A percentile compares a stretch with the other conserved stretches of the same genome.
phyloP scores from a whole-genome alignment of 2,797 vertebrate genomes.

The Tachyglossus aculeatus region DNA sequence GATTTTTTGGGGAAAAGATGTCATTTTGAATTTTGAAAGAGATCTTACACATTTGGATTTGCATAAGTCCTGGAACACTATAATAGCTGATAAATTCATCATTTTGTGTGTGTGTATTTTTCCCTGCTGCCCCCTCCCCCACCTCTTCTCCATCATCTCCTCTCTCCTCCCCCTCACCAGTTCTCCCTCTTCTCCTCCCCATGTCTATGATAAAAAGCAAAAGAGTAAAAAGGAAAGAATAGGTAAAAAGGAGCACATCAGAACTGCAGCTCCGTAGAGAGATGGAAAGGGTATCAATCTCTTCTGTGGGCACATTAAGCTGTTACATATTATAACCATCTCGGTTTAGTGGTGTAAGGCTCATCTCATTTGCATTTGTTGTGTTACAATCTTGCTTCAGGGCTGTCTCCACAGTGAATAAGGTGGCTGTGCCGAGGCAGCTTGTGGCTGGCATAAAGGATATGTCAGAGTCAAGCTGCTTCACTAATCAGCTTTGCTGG shows the following conservation, averaged over 20 bases:
- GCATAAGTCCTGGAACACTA: background rate
- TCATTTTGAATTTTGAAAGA: slow-evolving; percentile 1
- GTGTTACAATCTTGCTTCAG: slow-evolving; percentile 80
- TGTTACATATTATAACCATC: slow-evolving; percentile 79
- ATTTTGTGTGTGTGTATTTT: no score
- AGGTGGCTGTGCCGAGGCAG: slow-evolving; percentile 76
- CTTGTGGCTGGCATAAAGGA: slow-evolving; percentile 80
- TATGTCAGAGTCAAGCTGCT: slow-evolving; percentile 83
- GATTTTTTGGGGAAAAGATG: slow-evolving; percentile 26
- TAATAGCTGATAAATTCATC: background rate
- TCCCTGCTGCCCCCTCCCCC: no score
- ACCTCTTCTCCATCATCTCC: no score
- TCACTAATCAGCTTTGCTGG: slow-evolving; percentile 79
- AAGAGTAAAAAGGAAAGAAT: slow-evolving; percentile 54
- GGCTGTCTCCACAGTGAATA: slow-evolving; percentile 83
- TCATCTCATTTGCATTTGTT: slow-evolving; percentile 86
- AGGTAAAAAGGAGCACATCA: slow-evolving; percentile 47
- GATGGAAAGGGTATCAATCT: slow-evolving; percentile 70
- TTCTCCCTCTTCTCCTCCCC: background rate
- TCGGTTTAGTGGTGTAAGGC: slow-evolving; percentile 82
- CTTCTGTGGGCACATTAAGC: slow-evolving; percentile 77
- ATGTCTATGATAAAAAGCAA: slow-evolving; percentile 18
- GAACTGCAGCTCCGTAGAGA: slow-evolving; percentile 57
- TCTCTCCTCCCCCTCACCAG: no score
- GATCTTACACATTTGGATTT: slow-evolving; percentile 29